Conservation (phyloP, 2,797 vertebrate species). For the Microctenopoma steveboyesi region DNA sequence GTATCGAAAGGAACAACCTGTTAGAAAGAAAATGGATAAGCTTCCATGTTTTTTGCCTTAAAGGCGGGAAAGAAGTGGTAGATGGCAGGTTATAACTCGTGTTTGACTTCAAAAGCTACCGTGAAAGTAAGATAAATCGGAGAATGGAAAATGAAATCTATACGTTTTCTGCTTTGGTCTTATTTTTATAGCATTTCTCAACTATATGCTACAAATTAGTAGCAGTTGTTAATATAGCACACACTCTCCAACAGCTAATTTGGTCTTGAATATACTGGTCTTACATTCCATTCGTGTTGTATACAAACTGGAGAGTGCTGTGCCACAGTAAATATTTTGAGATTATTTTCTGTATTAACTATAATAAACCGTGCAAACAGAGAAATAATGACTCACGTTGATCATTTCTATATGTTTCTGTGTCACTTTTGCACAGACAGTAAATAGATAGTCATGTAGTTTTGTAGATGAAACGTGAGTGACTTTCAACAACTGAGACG, state of each 20-base stretch:
- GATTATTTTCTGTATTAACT: not conserved
- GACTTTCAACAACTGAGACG: slow-evolving; percentile 10
- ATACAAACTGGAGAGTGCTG: no score
- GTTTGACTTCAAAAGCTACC: slow-evolving; percentile 7
- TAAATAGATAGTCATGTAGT: not conserved
- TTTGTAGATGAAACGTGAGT: slow-evolving; percentile 4
- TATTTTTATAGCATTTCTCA: no score
- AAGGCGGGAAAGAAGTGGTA: slow-evolving; percentile 16
- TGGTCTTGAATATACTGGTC: no score
- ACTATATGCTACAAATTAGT: no score
- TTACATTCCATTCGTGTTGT: no score
- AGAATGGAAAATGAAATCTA: slow-evolving; percentile 16
- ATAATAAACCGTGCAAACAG: no score
- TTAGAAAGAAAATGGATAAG: slow-evolving; percentile 10
- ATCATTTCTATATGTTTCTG: no score
- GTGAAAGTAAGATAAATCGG: slow-evolving; percentile 4
- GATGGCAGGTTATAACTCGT: slow-evolving; percentile 19
- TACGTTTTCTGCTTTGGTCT: not conserved
- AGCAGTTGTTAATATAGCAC: no score
- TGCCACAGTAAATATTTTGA: not conserved
- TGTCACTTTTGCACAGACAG: not conserved
- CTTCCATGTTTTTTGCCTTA: slow-evolving; percentile 8
- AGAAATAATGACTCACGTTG: no score
- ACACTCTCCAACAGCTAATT: no score
- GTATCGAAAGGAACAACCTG: slow-evolving; percentile 9